Evolutionary conservation across 2,113 vertebrate genomes (phyloP), one percentile per base, ranked within the genome.

Genomic region (Zosterops pallidus): DNA sequence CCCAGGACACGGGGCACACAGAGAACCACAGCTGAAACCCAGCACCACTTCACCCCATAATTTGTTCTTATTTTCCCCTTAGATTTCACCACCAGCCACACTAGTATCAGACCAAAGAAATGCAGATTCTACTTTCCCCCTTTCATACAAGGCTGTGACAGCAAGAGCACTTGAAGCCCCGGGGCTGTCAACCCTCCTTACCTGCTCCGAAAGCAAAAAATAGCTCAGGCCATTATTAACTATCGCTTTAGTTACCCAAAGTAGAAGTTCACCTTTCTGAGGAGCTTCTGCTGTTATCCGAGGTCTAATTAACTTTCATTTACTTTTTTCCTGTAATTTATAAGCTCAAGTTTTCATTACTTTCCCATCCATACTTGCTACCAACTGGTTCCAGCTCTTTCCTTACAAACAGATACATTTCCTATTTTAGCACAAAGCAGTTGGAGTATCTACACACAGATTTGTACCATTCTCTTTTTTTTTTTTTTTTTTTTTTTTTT

Each of bases 11-110:
- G 0, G 42, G 39, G 16, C 9, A 10, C 42, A 17, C 65, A 3
- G 52, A 67, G 44, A 35, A 13, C 5, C 19, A 7, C 13, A 4
- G 6, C 42, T 0, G 26, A 24, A 9, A 31, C 33, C 26, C 15
- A 2, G 62, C 47, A 28, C 25, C 1, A 0, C 14, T 20, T 19
- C 42, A 26, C n/a, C 1, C 24, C 14, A 0, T 2, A 0, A 9
- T 15, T 24, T 14, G 7, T 4, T 62, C 14, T 23, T 7, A 2
- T 12, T 41, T 16, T 9, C 56, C 57, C 35, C 31, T 53, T 12
- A 2, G 15, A 25, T 79, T 35, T 69, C n/a, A 24, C 20, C 62
- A 33, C 6, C 37, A 26, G 63, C 42, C 21, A 3, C 8, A 60
- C 10, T 55, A 52, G 5, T 9, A 28, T 10, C 19, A 18, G 42